Percentiles rank a stretch among this genome's conserved stretches.
Evolutionary conservation across 2,888 invertebrate genomes (phyloP).

Genomic region (Micropterix aruncella): DNA sequence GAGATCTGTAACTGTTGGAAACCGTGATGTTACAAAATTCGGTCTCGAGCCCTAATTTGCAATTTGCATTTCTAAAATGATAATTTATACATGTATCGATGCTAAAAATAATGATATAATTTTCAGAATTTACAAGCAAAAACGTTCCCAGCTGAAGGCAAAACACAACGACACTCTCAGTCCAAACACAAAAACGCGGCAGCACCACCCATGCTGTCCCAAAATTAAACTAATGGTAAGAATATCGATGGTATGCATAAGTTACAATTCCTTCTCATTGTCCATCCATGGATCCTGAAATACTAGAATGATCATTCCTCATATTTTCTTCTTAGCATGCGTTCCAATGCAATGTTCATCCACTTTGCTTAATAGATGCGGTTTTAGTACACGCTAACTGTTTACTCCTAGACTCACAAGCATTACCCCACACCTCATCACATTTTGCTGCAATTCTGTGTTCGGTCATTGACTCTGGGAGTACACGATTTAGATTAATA

Average conservation of each 20-base stretch:
- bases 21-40: too few species aligned
- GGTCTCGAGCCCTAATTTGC: too few species aligned
- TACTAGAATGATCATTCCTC: neutral
- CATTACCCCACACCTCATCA: too few species aligned
- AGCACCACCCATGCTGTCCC: constrained; percentile 41
- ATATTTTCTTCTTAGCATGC: neutral
- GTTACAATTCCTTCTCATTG: neutral
- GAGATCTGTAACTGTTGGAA: too few species aligned
- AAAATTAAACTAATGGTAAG: constrained; percentile 26
- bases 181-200: constrained; percentile 29
- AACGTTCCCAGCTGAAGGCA: constrained; percentile 38
- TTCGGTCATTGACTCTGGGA: too few species aligned
- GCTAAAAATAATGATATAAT: too few species aligned
- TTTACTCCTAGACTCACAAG: too few species aligned
- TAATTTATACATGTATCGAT: too few species aligned
- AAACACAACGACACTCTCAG: neutral
- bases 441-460: too few species aligned
- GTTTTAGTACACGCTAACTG: neutral
- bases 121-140: constrained; percentile 48
- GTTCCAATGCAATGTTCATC: neutral
- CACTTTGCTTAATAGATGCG: neutral
- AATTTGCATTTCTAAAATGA: too few species aligned
- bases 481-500: too few species aligned
- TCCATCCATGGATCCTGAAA: too few species aligned
- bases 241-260: neutral